These are phyloP conservation scores for Gasteruption jaculator DNA, from an alignment of 2,888 invertebrate species.

Conservation along the genomic window DNA sequence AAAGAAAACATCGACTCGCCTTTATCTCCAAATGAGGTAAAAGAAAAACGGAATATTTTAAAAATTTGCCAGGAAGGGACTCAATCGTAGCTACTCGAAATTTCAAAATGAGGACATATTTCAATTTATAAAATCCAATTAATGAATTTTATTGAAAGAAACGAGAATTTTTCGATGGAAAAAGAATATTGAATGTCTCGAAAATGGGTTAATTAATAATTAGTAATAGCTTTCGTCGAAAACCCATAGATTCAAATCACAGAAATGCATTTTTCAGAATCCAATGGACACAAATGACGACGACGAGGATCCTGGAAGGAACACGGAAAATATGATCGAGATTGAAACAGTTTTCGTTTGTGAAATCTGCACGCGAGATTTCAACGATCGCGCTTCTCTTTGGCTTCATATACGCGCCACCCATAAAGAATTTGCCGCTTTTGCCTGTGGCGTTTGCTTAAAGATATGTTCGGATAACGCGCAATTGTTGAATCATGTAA, in stretches of 20 bases:
- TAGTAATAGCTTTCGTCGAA: too few species aligned
- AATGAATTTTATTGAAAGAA: too few species aligned
- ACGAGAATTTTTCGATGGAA: too few species aligned
- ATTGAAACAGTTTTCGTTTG: conserved; percentile 53
- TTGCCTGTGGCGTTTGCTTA: conserved; percentile 58
- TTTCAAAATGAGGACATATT: too few species aligned
- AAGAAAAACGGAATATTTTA: too few species aligned
- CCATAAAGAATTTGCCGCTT: conserved; percentile 55
- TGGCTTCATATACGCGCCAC: conserved; percentile 57
- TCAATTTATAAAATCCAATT: too few species aligned
- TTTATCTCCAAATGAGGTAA: conserved; percentile 27
- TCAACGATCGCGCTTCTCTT: conserved; percentile 54
- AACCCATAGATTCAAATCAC: too few species aligned
- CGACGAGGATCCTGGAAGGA: conserved; percentile 38
- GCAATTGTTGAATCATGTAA: conserved; percentile 55
- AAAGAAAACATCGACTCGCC: conserved; percentile 28
- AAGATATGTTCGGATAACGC: conserved; percentile 53
- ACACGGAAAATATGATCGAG: conserved; percentile 46
- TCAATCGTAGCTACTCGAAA: too few species aligned
- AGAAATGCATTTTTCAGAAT: neutral
- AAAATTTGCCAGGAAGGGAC: too few species aligned
- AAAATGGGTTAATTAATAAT: too few species aligned
- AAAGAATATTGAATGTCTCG: too few species aligned
- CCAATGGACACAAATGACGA: conserved; percentile 29
- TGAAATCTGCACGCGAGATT: conserved; percentile 52